Base-by-base conservation (phyloP, 2,113 vertebrate genomes). In the Aramus guarauna region DNA sequence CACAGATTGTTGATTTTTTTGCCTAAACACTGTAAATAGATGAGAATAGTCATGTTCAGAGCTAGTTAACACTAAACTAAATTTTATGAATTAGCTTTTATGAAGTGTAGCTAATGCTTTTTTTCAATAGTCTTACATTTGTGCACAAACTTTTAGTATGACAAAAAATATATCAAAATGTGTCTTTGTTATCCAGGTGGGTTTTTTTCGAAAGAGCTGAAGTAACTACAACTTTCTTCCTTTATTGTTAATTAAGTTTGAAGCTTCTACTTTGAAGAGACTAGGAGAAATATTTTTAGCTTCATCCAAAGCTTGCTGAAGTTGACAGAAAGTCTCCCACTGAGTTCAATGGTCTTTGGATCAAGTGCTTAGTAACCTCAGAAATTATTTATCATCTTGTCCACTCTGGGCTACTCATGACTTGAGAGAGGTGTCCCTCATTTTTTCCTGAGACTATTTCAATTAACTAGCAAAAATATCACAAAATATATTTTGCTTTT, bases 171-270 rank as follows among this genome's bases (percentile, higher is more conserved):
- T 4, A 47, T 12, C 11, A 48, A 62, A 71, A 55, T 14, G 4
- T 26, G 2, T 62, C 30, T 64, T 90, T 91, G 2, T 27, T 55
- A 43, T 39, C 9, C 26, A 39, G 10, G 14, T 47, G 5, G 4
- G 2, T 59, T 63, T 52, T 76, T 83, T 89, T 62, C 26, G 37
- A 89, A 75, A 73, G 37, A 63, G 48, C 16, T n/a, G 47, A 76
- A 86, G 6, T 29, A 88, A 26, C 56, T 80, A 48, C 24, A 20
- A 27, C 5, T 67, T 90, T 66, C 4, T 60, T 83, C 30, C 23
- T 91, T 58, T 84, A 8, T 27, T 76, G 50, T 69, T 91, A 75
- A 78, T 85, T 73, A 88, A 26, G 18, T 64, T 94, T 92, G 17
- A 36, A 62, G 4, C 6, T 59, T 73, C 53, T 78, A 17, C 64